Evolutionary conservation across 2,888 invertebrate species (phyloP).

Genomic region (Rotaria sp.): DNA sequence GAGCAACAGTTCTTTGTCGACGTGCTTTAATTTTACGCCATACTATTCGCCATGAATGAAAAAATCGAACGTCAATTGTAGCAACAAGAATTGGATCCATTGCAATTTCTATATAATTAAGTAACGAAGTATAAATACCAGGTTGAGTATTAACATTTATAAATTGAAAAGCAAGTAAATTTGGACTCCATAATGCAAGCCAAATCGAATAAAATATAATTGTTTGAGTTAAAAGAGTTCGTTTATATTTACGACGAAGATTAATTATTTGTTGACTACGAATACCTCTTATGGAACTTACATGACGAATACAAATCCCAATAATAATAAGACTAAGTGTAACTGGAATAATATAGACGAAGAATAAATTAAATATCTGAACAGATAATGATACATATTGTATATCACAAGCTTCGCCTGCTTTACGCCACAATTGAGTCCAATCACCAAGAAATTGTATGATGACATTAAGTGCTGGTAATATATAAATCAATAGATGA

Average conservation of each 20-base stretch:
- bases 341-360: not conserved
- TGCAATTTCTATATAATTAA: not conserved
- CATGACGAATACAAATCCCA: not conserved
- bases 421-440: not conserved
- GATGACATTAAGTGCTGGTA: not conserved
- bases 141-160: not conserved
- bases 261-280: not conserved
- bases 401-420: not conserved
- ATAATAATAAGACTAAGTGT: not conserved
- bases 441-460: not conserved
- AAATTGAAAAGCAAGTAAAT: not conserved
- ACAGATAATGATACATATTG: not conserved
- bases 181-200: not conserved
- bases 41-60: not conserved
- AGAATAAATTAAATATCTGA: not conserved
- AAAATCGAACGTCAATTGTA: not conserved
- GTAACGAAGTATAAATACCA: not conserved
- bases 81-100: not conserved
- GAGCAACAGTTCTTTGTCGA: not conserved
- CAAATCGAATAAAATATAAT: not conserved
- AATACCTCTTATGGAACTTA: not conserved
- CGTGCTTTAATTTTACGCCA: not conserved
- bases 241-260: not conserved
- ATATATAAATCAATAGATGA: not conserved
- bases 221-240: not conserved